Evolutionary conservation across 2,888 invertebrate species (phyloP).

Genomic region (Dorcus parallelipipedus): DNA sequence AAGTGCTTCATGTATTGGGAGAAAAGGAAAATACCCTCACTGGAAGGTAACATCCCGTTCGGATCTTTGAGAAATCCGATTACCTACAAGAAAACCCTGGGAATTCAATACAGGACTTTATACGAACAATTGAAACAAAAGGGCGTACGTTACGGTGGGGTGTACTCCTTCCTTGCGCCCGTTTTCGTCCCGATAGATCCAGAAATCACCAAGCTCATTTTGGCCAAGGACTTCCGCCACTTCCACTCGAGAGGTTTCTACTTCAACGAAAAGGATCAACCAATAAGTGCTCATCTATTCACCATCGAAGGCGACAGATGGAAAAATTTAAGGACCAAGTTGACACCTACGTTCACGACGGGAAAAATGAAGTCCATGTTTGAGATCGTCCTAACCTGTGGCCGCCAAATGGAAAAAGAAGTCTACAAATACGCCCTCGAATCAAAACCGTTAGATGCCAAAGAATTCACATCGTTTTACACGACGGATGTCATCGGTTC

Average conservation of each 20-base stretch:
- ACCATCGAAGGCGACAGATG: constrained; percentile 9
- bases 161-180: constrained; percentile 8
- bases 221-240: constrained; percentile 12
- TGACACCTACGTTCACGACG: constrained; percentile 48
- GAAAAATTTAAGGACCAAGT: constrained; percentile 8
- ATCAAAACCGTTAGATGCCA: neutral
- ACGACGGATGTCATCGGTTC: constrained; percentile 57
- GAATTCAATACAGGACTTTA: neutral
- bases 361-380: constrained; percentile 62
- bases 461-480: constrained; percentile 32
- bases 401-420: neutral
- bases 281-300: constrained; percentile 4
- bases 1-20: constrained; percentile 11
- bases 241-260: constrained; percentile 11
- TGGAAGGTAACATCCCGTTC: constrained; percentile 10
- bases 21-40: constrained; percentile 7
- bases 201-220: constrained; percentile 5
- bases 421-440: neutral
- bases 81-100: neutral
- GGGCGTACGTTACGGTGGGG: constrained; percentile 14
- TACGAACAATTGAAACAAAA: constrained; percentile 5
- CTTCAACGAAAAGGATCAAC: constrained; percentile 11
- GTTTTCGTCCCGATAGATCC: constrained; percentile 10
- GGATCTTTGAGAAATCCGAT: constrained; percentile 9
- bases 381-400: constrained; percentile 24